Percentiles rank a stretch among this genome's conserved stretches.
Conservation (phyloP, 2,797 vertebrate genomes). For the Phaenicophaeus curvirostris region DNA sequence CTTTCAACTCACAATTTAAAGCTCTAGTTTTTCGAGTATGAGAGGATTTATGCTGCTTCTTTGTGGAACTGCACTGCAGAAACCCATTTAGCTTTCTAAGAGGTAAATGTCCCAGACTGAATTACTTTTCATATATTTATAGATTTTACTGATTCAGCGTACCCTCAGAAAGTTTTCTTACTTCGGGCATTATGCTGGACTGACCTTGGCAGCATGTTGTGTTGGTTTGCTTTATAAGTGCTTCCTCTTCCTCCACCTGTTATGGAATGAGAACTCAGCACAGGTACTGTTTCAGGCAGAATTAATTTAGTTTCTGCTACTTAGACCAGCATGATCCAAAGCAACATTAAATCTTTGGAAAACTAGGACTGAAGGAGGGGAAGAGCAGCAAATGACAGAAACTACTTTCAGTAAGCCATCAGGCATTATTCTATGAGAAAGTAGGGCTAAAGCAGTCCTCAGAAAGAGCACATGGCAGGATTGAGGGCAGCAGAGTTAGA, state of each 20-base stretch:
- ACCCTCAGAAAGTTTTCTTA: neutral
- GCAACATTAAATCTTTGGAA: neutral
- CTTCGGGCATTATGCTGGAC: accelerated
- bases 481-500: neutral
- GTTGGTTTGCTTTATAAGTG: neutral
- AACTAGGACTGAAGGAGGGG: neutral
- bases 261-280: neutral
- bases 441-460: neutral
- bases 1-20: neutral
- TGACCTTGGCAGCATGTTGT: neutral
- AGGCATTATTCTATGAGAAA: neutral
- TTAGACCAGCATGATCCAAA: neutral
- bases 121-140: neutral
- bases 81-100: neutral
- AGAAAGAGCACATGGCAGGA: neutral
- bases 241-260: neutral
- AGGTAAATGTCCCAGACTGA: neutral
- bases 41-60: neutral
- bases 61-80: neutral
- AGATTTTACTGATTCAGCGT: neutral
- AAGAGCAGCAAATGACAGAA: neutral
- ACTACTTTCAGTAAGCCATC: neutral
- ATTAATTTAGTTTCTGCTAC: neutral
- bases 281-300: neutral
- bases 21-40: neutral